A percentile compares a stretch with the other conserved stretches of the same genome.
Evolutionary conservation across 1,140 invertebrate species (phyloP).

Genomic region (Chelonus insularis): DNA sequence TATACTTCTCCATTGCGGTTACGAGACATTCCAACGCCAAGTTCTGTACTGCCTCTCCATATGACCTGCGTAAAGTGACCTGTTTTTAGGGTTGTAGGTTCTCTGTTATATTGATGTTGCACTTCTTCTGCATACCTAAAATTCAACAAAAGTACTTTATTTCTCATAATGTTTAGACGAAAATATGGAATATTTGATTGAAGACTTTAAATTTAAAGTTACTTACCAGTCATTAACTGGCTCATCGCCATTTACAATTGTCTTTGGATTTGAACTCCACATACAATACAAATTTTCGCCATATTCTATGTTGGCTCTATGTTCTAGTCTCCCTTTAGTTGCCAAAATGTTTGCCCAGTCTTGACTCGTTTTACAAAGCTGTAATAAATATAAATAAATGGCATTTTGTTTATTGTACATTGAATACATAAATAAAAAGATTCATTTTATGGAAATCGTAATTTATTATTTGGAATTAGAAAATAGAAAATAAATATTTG

Average conservation of each 20-base stretch:
- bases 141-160: too few relatives aligned
- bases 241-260: slow-evolving; percentile 68
- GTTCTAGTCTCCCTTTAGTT: slow-evolving; percentile 69
- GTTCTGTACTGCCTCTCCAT: slow-evolving; percentile 75
- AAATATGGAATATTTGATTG: slow-evolving; percentile 4
- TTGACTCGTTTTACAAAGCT: slow-evolving; percentile 73
- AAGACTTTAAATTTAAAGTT: neutral
- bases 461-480: too few relatives aligned
- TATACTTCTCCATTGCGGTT: slow-evolving; percentile 73
- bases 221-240: slow-evolving; percentile 75
- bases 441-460: neutral
- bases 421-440: neutral
- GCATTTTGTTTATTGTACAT: too few relatives aligned
- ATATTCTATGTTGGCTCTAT: slow-evolving; percentile 74
- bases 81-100: slow-evolving; percentile 69
- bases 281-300: slow-evolving; percentile 82
- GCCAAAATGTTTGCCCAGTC: slow-evolving; percentile 81
- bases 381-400: too few relatives aligned
- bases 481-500: too few relatives aligned
- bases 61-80: slow-evolving; percentile 77
- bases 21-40: slow-evolving; percentile 78
- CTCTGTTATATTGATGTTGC: slow-evolving; percentile 64
- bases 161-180: slow-evolving; percentile 1
- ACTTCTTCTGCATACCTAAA: slow-evolving; percentile 53
- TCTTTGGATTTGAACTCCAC: slow-evolving; percentile 73